Base-by-base conservation (phyloP, 2,797 vertebrate species). In the Choloepus didactylus region DNA sequence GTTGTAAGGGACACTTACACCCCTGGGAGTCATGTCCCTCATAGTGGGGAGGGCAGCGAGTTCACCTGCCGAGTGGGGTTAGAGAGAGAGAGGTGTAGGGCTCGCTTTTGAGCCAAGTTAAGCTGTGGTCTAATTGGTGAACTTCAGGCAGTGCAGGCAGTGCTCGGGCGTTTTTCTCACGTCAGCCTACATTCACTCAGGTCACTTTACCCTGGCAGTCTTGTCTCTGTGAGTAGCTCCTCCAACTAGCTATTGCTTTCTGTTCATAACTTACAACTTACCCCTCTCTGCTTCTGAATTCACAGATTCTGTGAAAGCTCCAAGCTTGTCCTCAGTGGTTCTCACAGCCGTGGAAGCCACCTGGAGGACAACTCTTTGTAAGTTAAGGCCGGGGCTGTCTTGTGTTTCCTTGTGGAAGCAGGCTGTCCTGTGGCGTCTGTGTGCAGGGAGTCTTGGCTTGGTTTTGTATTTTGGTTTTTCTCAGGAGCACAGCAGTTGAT, bases 261-360 rank as follows among this genome's bases (percentile, higher is more conserved):
- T 66, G 27, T 46, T 64, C 38, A 10, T 21, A 80, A 46, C 19
- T 35, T 46, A 14, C 4, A 27, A 49, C 27, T 72, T 77, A 29
- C 79, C 25, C 23, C 11, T 27, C 10, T 51, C 60, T 67, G 16
- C 56, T 56, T 79, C 11, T 16, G 14, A 75, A n/a, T 29, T 54
- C 46, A 25, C 16, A 15, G 72, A 12, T 19, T 54, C 62, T 25
- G 19, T 5, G 2, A 62, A 5, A 0, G 0, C 21, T 8, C 38
- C 35, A 18, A 3, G 4, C 11, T 29, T 25, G 31, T 44, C 59
- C 25, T 56, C 67, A 8, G 8, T 35, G 54, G 16, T 16, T 62
- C 64, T 91, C 29, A 5, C 31, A 41, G 84, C 46, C 23, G 0
- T 2, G 3, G 29, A 89, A 66, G 16, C 44, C 44, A 12, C 51